Conservation (phyloP, 2,797 vertebrate genomes). For the Coregonus sp. region DNA sequence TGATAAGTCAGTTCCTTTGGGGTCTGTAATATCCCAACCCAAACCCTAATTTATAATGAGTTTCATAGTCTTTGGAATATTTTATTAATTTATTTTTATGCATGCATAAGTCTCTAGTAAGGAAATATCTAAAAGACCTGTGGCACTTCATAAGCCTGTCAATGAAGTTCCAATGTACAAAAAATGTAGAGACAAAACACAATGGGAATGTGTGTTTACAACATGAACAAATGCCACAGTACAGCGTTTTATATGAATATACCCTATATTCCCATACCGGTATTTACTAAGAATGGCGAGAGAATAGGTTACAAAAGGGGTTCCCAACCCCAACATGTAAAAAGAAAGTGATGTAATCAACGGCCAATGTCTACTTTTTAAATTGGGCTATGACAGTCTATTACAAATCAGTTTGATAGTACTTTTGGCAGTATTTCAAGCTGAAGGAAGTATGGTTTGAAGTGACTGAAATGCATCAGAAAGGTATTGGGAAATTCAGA, state of each 20-base stretch:
- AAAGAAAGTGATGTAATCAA: too few relatives aligned
- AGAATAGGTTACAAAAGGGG: too few relatives aligned
- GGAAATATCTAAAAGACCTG: slow-evolving; percentile 46
- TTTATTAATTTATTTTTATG: slow-evolving; percentile 38
- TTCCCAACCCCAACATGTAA: too few relatives aligned
- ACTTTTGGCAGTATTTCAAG: too few relatives aligned
- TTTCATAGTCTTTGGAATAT: slow-evolving; percentile 23
- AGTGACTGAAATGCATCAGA: too few relatives aligned
- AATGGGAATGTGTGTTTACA: slow-evolving; percentile 42
- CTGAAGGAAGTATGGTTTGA: too few relatives aligned
- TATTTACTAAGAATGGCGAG: not conserved
- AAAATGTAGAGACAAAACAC: slow-evolving; percentile 32
- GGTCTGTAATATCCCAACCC: not conserved
- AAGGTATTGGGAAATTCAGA: too few relatives aligned
- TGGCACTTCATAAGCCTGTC: slow-evolving; percentile 37
- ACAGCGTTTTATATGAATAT: not conserved
- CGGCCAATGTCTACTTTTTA: too few relatives aligned
- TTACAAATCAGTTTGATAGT: too few relatives aligned
- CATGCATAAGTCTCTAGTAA: slow-evolving; percentile 56
- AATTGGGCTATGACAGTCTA: too few relatives aligned
- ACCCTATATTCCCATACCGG: not conserved
- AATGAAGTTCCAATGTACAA: slow-evolving; percentile 34
- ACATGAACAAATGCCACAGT: slow-evolving; percentile 36
- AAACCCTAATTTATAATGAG: slow-evolving; percentile 17
- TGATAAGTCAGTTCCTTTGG: slow-evolving; percentile 17